Base-by-base conservation (phyloP, 2,888 invertebrate species). In the Drosophila mettleri region DNA sequence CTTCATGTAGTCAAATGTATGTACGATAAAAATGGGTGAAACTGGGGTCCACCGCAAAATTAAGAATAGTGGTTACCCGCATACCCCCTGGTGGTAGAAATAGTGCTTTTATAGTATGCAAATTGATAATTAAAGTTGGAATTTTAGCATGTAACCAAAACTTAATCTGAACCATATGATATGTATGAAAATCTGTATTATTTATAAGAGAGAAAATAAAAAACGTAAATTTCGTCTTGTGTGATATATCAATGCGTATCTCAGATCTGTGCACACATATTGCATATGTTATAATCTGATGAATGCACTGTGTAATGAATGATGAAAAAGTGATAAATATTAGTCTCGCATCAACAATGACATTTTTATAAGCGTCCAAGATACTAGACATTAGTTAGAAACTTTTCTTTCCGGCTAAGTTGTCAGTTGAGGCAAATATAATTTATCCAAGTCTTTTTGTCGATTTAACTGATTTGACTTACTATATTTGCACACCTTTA, bases 1-100 rank as follows among this genome's bases (percentile, higher is more conserved):
- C 84, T 86, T 86, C 78, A 80, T 80, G 76, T 76, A 70, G 80
- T 71, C 71, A 78, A 55, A 49, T 45, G n/a, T 59, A 62, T 38
- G 45, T 29, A 16, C 52, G 41, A 64, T 16, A 38, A 52, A 52
- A 31, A 52, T 63, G 29, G n/a, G 18, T 48, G 34, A 63, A 58
- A 54, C 18, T 45, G 18, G 5, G 7, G 14, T 8, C 8, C 16
- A 14, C 24, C 16, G 10, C 9, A 34, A 6, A 33, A 14, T 45
- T 31, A 33, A 29, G 14, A 34, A 34, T 24, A 27, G 12, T 33
- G 16, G 36, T 33, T 41, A 18, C 24, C 31, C 22, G 33, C 31
- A 59, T 39, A 52, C 51, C 29, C 51, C 39, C 27, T 38, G 14
- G 9, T n/a, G 7, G 34, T 4, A 10, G 3, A 22, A 34, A 10